phyloP scores from a whole-genome alignment of 64 coral and sea anemone genomes.

The Pocillopora damicornis region DNA sequence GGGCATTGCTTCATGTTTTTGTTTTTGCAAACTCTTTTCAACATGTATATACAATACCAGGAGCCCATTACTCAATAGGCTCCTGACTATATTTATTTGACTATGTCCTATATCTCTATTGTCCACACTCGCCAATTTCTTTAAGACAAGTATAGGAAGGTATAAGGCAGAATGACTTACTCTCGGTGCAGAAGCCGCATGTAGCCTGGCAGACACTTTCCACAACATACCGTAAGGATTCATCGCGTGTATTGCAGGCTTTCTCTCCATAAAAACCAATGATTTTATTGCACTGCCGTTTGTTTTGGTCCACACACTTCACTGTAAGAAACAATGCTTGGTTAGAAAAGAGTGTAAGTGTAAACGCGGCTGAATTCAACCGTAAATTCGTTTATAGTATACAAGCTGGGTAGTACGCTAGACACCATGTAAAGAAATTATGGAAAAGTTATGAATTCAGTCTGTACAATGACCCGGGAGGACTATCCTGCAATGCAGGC shows the following conservation, averaged over 20 bases:
- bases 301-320: not conserved
- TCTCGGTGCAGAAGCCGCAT: conserved; percentile 2
- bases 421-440: too few species aligned
- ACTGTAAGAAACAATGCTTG: not conserved
- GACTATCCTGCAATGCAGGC: too few species aligned
- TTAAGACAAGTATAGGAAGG: not conserved
- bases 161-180: not conserved
- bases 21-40: too few species aligned
- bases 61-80: not conserved
- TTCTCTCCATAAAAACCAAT: not conserved
- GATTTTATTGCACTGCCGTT: not conserved
- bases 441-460: too few species aligned
- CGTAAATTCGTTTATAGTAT: too few species aligned
- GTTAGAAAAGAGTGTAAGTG: not conserved
- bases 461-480: too few species aligned
- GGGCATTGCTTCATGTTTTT: too few species aligned
- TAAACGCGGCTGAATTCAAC: too few species aligned
- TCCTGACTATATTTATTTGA: too few species aligned
- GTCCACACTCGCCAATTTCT: not conserved
- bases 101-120: not conserved
- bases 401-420: too few species aligned
- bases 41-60: not conserved
- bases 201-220: not conserved
- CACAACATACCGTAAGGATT: not conserved
- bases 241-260: not conserved